Percentiles rank a stretch among this genome's conserved stretches.
phyloP scores from a whole-genome alignment of 2,797 vertebrate species.

The Oreochromis mossambicus region DNA sequence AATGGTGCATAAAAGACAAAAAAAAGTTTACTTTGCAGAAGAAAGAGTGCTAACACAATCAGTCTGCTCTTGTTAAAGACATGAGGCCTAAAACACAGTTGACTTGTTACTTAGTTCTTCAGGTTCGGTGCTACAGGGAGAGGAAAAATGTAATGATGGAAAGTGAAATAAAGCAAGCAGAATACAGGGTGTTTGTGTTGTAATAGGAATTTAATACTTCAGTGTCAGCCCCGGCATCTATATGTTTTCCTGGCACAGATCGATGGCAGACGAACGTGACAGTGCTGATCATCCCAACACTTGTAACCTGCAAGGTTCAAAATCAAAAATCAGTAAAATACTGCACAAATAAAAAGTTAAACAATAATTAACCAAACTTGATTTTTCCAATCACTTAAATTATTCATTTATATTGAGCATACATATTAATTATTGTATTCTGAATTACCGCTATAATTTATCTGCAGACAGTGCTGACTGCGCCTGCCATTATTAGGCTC shows the following conservation, averaged over 20 bases:
- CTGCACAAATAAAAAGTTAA: background rate
- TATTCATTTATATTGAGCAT: background rate
- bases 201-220: background rate
- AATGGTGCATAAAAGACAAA: too few species aligned
- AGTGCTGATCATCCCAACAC: background rate
- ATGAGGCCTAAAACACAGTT: too few species aligned
- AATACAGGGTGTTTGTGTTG: background rate
- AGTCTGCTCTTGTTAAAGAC: too few species aligned
- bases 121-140: background rate
- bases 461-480: background rate
- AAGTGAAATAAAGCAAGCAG: background rate
- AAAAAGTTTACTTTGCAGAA: too few species aligned
- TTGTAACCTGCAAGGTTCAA: background rate
- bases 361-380: background rate
- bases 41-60: too few species aligned
- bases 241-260: background rate
- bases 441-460: background rate
- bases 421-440: background rate
- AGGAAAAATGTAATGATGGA: background rate
- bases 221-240: background rate
- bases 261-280: background rate
- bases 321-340: background rate
- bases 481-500: background rate
- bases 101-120: too few species aligned
- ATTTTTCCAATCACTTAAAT: background rate